Evolutionary conservation across 2,888 invertebrate species (phyloP).

Genomic region (Tachina fera): DNA sequence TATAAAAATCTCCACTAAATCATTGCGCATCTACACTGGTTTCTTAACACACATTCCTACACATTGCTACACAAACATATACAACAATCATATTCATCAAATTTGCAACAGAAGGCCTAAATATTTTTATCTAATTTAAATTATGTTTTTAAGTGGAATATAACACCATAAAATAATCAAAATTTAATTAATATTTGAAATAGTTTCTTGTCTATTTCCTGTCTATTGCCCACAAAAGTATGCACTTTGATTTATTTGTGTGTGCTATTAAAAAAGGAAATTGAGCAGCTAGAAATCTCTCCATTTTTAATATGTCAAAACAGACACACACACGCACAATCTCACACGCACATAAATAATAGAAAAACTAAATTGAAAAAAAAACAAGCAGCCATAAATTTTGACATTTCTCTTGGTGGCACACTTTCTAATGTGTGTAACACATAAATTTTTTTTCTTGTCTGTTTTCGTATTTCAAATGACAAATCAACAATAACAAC

Average conservation of each 20-base stretch:
- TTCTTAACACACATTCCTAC: slow-evolving; percentile 31
- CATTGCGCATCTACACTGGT: slow-evolving; percentile 69
- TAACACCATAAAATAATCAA: background rate
- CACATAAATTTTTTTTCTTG: slow-evolving; percentile 45
- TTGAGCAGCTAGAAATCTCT: slow-evolving; percentile 61
- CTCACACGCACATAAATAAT: background rate
- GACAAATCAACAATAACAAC: slow-evolving; percentile 51
- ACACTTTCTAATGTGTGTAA: slow-evolving; percentile 66
- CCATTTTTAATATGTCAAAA: slow-evolving; percentile 45
- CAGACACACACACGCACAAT: background rate
- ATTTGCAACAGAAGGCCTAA: background rate
- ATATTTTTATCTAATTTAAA: no score
- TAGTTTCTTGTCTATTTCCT: background rate
- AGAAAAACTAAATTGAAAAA: slow-evolving; percentile 20
- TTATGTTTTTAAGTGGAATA: no score
- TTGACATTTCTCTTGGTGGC: slow-evolving; percentile 70
- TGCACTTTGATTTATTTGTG: slow-evolving; percentile 52
- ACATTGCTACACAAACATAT: slow-evolving; percentile 13
- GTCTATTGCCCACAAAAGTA: background rate
- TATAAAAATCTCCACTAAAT: slow-evolving; percentile 63
- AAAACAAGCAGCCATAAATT: slow-evolving; percentile 60
- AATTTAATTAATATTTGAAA: background rate
- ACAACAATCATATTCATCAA: background rate
- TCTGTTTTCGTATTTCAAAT: slow-evolving; percentile 50
- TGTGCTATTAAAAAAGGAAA: slow-evolving; percentile 9